A percentile compares a stretch with the other conserved stretches of the same genome.
Evolutionary conservation across 2,888 invertebrate species (phyloP).

Genomic region (Perdita meconis): DNA sequence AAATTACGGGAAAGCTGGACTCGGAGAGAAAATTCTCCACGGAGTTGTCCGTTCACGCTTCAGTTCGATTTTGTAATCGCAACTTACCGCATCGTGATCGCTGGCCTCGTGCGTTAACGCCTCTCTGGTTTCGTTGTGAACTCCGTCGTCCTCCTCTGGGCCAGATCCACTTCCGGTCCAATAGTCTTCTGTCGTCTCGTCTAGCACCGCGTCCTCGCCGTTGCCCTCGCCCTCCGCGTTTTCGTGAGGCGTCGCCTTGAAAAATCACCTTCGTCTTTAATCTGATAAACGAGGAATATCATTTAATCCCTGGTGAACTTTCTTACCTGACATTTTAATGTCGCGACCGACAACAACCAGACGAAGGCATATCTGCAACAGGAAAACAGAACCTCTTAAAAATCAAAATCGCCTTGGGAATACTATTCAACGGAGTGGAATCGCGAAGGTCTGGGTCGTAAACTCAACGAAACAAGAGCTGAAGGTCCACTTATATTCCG

Average conservation of each 20-base stretch:
- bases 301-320: background rate
- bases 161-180: constrained; percentile 83
- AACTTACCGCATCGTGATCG: constrained; percentile 91
- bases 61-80: background rate
- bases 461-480: background rate
- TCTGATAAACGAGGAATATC: background rate
- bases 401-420: background rate
- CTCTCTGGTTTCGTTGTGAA: constrained; percentile 89
- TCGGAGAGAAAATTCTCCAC: background rate
- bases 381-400: background rate
- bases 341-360: constrained; percentile 76
- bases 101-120: constrained; percentile 90
- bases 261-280: background rate
- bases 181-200: constrained; percentile 82
- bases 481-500: background rate
- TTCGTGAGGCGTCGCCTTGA: constrained; percentile 69
- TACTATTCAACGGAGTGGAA: too few relatives aligned
- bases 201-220: constrained; percentile 76
- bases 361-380: constrained; percentile 79
- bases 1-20: too few relatives aligned
- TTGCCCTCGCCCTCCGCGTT: constrained; percentile 73
- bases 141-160: constrained; percentile 79
- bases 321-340: constrained; percentile 77
- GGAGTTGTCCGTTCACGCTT: background rate
- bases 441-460: background rate